phyloP scores from a whole-genome alignment of 2,113 vertebrate genomes.

The Steatornis caripensis region DNA sequence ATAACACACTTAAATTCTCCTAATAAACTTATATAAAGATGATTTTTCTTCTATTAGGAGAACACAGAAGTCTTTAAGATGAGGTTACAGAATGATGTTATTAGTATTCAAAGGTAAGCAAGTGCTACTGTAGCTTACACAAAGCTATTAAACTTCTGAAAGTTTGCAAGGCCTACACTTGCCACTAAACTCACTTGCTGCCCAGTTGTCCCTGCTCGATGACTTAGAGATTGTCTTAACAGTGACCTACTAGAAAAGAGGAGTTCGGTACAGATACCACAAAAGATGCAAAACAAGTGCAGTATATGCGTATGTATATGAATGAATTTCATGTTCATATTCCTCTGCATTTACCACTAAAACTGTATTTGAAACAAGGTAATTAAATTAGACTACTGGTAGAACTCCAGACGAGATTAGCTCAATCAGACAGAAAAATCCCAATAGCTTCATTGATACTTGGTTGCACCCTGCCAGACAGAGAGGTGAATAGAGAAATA shows the following conservation, averaged over 20 bases:
- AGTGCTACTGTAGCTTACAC: background rate
- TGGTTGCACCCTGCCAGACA: background rate
- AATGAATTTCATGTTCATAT: background rate
- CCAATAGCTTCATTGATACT: background rate
- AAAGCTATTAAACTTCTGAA: background rate
- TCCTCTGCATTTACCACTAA: background rate
- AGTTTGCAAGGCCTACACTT: background rate
- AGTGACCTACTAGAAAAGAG: background rate
- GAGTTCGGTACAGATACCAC: background rate
- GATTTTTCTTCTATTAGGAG: background rate
- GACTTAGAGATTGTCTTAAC: background rate
- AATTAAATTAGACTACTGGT: background rate
- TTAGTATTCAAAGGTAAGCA: background rate
- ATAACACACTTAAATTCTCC: background rate
- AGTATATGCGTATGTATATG: background rate
- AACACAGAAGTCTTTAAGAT: background rate
- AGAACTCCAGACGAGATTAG: slow-evolving; percentile 1
- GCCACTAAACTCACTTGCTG: background rate
- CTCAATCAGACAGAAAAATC: background rate
- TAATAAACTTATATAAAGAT: background rate
- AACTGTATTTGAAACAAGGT: background rate
- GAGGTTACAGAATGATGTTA: background rate
- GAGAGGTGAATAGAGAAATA: background rate
- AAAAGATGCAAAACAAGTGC: background rate
- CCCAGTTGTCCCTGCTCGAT: background rate